Percentiles rank a stretch among this genome's conserved stretches.
These are phyloP conservation scores for Vipera latastei DNA, from an alignment of 2,797 vertebrate species.

Conservation along the genomic window DNA sequence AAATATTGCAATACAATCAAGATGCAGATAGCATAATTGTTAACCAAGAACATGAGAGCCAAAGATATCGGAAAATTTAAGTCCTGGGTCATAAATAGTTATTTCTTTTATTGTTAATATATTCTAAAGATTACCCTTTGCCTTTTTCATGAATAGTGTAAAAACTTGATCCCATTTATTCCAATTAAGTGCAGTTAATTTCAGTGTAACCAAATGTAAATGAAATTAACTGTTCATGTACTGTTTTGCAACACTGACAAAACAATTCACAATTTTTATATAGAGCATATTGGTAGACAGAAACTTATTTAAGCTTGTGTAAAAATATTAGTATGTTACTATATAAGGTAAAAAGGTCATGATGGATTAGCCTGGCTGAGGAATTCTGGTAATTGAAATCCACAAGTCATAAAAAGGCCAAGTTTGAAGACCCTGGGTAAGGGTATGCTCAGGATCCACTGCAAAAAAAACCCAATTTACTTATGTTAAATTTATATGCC, in stretches of 20 bases:
- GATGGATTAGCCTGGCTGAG: neutral
- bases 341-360: neutral
- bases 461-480: neutral
- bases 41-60: conserved; percentile 5
- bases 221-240: neutral
- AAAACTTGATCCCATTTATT: neutral
- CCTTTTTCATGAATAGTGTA: neutral
- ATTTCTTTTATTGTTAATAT: neutral
- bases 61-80: conserved; percentile 6
- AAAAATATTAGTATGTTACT: neutral
- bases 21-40: neutral
- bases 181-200: neutral
- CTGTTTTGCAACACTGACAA: neutral
- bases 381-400: too few relatives aligned
- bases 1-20: conserved; percentile 17
- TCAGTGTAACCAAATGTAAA: neutral
- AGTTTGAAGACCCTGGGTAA: neutral
- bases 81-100: conserved; percentile 17
- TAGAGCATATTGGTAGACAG: neutral
- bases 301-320: conserved; percentile 19
- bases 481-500: neutral
- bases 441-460: neutral
- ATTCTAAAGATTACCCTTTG: neutral
- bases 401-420: too few relatives aligned
- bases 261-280: neutral